Evolutionary conservation across 2,888 invertebrate species (phyloP).

Genomic region (Tachystola acroxantha): DNA sequence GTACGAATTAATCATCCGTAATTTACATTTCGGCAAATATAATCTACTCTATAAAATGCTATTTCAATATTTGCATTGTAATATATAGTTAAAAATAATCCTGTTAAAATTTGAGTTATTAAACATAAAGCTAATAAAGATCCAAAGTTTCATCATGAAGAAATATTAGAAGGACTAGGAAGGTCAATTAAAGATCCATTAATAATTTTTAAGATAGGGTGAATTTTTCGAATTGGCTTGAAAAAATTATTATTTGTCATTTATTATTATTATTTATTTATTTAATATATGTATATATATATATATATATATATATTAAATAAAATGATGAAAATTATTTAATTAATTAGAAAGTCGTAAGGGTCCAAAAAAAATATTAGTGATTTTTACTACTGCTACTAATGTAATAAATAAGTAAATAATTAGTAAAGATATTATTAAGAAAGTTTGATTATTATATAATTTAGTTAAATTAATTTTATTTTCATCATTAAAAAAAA

Average conservation of each 20-base stretch:
- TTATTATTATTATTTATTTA: too few relatives aligned
- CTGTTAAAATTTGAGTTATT: too few relatives aligned
- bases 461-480: too few relatives aligned
- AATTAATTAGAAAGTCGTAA: slow-evolving; percentile 55
- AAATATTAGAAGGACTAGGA: slow-evolving; percentile 80
- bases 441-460: too few relatives aligned
- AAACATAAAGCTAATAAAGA: too few relatives aligned
- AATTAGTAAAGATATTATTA: slow-evolving; percentile 72
- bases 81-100: too few relatives aligned
- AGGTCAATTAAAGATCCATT: slow-evolving; percentile 79
- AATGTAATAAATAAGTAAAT: slow-evolving; percentile 79
- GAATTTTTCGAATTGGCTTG: slow-evolving; percentile 60
- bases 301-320: too few relatives aligned
- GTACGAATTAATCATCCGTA: too few relatives aligned
- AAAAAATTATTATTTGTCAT: slow-evolving; percentile 62
- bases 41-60: slow-evolving; percentile 82
- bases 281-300: too few relatives aligned
- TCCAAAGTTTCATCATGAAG: slow-evolving; percentile 83
- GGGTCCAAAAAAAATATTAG: slow-evolving; percentile 73
- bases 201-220: slow-evolving; percentile 76
- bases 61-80: slow-evolving; percentile 78
- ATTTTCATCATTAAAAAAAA: too few relatives aligned
- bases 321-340: too few relatives aligned
- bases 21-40: slow-evolving; percentile 85
- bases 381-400: slow-evolving; percentile 79